These are phyloP conservation scores for Hypocryptadius cinnamomeus DNA, from an alignment of 2,113 vertebrate species.

Conservation along the genomic window DNA sequence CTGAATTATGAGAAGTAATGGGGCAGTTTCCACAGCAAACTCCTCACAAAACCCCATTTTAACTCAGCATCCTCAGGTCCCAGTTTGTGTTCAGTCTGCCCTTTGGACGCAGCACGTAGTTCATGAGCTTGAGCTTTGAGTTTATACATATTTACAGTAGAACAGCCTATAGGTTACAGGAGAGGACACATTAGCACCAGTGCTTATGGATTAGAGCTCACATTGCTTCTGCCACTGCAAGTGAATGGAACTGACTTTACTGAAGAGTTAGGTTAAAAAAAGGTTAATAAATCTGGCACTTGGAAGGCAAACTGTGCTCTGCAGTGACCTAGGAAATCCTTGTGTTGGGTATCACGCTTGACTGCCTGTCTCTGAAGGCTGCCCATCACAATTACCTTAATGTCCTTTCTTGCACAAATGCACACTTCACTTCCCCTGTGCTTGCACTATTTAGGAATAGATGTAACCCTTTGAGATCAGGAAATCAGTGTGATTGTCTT, in stretches of 20 bases:
- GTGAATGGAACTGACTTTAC: not conserved
- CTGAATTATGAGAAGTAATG: not conserved
- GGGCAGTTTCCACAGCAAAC: not conserved
- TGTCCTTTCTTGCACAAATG: not conserved
- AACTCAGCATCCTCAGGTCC: not conserved
- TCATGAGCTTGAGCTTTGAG: not conserved
- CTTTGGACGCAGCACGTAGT: not conserved
- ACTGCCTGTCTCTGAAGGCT: slow-evolving; percentile 6
- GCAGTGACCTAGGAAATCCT: not conserved
- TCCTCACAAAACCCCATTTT: not conserved
- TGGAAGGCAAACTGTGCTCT: slow-evolving; percentile 57
- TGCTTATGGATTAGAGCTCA: not conserved
- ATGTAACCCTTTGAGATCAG: not conserved
- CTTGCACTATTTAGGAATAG: not conserved
- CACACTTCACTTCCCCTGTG: not conserved
- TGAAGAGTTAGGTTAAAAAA: slow-evolving; percentile 18
- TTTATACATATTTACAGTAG: slow-evolving; percentile 15
- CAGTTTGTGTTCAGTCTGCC: not conserved
- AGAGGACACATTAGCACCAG: slow-evolving; percentile 58
- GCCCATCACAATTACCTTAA: not conserved
- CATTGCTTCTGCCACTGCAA: not conserved
- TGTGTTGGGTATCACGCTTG: not conserved
- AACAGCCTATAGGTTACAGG: not conserved
- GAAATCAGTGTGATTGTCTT: slow-evolving; percentile 4
- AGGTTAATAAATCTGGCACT: slow-evolving; percentile 53